These are phyloP conservation scores for Phymastichus coffea DNA, from an alignment of 1,140 invertebrate species.

Conservation along the genomic window DNA sequence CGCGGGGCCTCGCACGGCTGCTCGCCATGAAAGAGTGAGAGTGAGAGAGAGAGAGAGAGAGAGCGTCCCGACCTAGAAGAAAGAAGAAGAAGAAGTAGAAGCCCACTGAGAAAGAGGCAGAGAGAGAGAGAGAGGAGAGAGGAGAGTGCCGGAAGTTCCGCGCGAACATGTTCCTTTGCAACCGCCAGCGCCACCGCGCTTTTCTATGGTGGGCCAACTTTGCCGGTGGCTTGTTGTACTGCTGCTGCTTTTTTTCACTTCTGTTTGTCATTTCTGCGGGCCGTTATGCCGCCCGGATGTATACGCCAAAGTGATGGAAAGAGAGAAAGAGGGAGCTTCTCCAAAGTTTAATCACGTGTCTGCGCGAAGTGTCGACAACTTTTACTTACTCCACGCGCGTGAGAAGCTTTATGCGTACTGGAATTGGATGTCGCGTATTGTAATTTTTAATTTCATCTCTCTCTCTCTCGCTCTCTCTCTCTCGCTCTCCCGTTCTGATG, in stretches of 20 bases:
- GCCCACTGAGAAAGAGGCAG: neutral
- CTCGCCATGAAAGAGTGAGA: neutral
- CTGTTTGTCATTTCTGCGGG: neutral
- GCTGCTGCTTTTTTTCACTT: neutral
- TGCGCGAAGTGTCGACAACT: too few species aligned
- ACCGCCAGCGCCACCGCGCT: neutral
- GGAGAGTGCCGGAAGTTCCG: conserved; percentile 1
- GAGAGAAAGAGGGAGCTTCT: neutral
- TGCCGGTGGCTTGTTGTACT: too few species aligned
- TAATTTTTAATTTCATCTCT: too few species aligned
- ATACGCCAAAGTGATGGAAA: too few species aligned
- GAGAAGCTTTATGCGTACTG: too few species aligned
- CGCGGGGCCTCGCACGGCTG: conserved; percentile 1
- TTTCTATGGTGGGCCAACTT: neutral
- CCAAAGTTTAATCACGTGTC: neutral
- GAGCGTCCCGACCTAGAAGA: neutral
- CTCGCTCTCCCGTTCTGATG: too few species aligned
- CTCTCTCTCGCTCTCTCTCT: too few species aligned
- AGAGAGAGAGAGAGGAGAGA: neutral
- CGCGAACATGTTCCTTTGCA: neutral
- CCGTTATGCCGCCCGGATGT: neutral
- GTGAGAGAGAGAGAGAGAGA: neutral
- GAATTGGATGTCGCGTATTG: too few species aligned
- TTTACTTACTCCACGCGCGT: too few species aligned
- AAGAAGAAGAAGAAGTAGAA: neutral